Evolutionary conservation across 1,140 invertebrate genomes (phyloP).

Genomic region (Drosophila navojoa): DNA sequence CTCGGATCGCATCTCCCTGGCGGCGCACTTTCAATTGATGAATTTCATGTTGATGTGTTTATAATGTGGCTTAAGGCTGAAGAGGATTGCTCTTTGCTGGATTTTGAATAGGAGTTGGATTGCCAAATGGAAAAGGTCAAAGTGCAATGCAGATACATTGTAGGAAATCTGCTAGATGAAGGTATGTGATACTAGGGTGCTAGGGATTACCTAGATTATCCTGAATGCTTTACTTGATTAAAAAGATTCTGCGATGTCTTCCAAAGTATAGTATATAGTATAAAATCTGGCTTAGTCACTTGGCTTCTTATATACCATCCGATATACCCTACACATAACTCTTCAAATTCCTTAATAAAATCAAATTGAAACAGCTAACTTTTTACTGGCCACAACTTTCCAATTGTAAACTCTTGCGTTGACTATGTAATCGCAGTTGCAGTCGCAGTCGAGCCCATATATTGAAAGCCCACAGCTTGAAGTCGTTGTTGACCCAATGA

Average conservation of each 20-base stretch:
- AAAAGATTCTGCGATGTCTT: too few species aligned
- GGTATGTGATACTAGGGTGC: too few species aligned
- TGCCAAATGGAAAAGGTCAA: too few species aligned
- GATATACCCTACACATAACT: too few species aligned
- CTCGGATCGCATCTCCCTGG: conserved; percentile 37
- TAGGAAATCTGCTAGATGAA: too few species aligned
- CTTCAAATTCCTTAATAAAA: neutral
- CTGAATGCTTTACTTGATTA: too few species aligned
- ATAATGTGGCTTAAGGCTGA: conserved; percentile 46
- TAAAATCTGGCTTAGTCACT: too few species aligned
- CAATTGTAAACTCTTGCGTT: neutral
- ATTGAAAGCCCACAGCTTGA: neutral
- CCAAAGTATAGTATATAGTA: too few species aligned
- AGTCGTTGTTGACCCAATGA: neutral
- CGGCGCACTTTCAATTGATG: conserved; percentile 53
- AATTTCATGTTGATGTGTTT: conserved; percentile 53
- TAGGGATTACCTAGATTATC: too few species aligned
- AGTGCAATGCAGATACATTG: too few species aligned
- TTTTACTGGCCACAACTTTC: neutral
- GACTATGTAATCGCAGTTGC: too few species aligned
- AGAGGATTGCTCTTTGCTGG: conserved; percentile 6
- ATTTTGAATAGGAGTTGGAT: neutral
- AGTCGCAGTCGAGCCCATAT: neutral
- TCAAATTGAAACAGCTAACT: neutral
- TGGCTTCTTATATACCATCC: too few species aligned